phyloP scores from a whole-genome alignment of 1,140 invertebrate genomes.

The Ctenoplectra terminalis region DNA sequence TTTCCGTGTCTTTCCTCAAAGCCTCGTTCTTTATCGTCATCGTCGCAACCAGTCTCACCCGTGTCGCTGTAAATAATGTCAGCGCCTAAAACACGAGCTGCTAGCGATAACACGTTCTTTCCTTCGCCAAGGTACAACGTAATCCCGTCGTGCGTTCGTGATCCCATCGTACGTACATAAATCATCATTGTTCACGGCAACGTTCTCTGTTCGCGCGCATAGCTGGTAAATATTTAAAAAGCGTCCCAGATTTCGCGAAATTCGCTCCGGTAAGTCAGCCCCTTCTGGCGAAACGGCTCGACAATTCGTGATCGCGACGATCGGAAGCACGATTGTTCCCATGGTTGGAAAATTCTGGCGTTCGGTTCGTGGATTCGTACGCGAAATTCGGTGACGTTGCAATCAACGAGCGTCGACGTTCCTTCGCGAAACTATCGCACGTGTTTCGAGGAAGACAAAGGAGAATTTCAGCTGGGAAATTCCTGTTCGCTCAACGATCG shows the following conservation, averaged over 20 bases:
- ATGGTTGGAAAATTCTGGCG: neutral
- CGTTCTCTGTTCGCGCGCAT: neutral
- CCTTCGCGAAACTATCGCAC: neutral
- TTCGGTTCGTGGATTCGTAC: neutral
- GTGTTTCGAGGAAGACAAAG: neutral
- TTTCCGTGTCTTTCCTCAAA: too few relatives aligned
- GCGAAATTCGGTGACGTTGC: slow-evolving; percentile 6
- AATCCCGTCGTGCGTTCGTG: neutral
- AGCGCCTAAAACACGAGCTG: neutral
- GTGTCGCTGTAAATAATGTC: neutral
- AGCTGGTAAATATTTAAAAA: slow-evolving; percentile 53
- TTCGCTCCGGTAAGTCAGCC: neutral
- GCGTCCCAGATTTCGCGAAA: slow-evolving; percentile 44
- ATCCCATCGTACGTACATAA: slow-evolving; percentile 34
- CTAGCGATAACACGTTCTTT: neutral
- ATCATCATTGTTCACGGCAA: slow-evolving; percentile 30
- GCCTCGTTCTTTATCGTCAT: neutral
- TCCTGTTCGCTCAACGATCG: neutral
- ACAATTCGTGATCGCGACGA: neutral
- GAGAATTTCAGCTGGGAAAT: neutral
- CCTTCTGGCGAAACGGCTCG: neutral
- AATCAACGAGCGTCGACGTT: neutral
- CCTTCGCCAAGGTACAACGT: neutral
- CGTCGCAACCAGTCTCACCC: neutral
- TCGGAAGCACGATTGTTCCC: neutral